Conservation (phyloP, 1,140 invertebrate species). For the Eriosoma lanigerum region DNA sequence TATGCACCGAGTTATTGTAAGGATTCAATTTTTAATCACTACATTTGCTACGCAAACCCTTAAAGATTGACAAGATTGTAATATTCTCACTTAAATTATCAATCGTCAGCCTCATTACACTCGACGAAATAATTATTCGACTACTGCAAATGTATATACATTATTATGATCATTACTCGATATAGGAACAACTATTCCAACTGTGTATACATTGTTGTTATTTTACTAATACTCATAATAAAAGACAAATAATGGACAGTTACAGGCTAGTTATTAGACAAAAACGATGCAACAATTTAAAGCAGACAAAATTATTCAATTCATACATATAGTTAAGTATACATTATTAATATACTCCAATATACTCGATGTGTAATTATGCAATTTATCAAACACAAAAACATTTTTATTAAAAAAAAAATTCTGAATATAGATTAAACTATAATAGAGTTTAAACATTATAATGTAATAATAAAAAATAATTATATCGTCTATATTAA, state of each 20-base stretch:
- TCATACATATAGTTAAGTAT: not conserved
- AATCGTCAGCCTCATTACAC: not conserved
- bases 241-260: slow-evolving; percentile 4
- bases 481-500: no score
- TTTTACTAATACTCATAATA: not conserved
- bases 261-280: not conserved
- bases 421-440: not conserved
- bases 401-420: no score
- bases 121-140: no score
- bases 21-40: slow-evolving; percentile 23
- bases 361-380: no score
- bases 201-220: no score
- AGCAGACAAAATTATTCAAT: not conserved
- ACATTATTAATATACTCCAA: no score
- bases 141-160: not conserved
- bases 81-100: not conserved
- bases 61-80: slow-evolving; percentile 3
- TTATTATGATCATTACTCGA: not conserved
- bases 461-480: no score
- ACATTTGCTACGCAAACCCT: no score
- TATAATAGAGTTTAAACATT: not conserved
- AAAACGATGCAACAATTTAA: not conserved
- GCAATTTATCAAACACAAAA: no score
- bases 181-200: not conserved
- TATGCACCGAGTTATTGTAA: not conserved